Evolutionary conservation across 2,113 vertebrate genomes (phyloP), one percentile per base, ranked within the genome.

Genomic region (Hylia prasina): DNA sequence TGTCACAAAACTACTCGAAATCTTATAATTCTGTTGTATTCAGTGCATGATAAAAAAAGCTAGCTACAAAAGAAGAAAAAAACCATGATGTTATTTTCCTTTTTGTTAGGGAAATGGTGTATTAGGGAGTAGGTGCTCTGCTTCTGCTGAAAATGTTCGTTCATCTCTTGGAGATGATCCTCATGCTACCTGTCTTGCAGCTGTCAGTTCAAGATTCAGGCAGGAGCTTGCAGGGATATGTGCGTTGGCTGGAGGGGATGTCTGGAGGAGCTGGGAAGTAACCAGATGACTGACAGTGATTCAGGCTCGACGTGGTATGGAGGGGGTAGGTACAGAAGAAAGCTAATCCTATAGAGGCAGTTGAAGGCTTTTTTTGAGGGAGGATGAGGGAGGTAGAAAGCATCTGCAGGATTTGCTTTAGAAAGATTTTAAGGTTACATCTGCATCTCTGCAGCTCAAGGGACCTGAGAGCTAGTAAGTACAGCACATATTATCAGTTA

Each of bases 241-340:
- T 89, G 87, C 14, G 13, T 39, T 87, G 81, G 81, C 89, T 94
- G 73, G 81, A 91, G 65, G 81, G 87, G 61, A 64, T 87, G 85
- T 92, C 94, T 96, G 92, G 71, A 87, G 79, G 75, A 89, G 45
- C 90, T 80, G 85, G 78, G 90, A 83, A 78, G 60, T 35, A 90
- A 90, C 86, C 44, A 24, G 60, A 25, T 92, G 94, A 96, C 72
- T 94, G 93, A 90, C 86, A 95, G 86, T 3, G 1, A 87, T 48
- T 80, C 86, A 56, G 88, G 60, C 48, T 77, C 57, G 48, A 88
- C 7, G 1, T 11, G 0, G 44, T 50, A 3, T 35, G 57, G 60
- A 83, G 66, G 30, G 70, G 76, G 72, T 78, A 81, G 86, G 89
- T 73, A 93, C 56, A 70, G 64, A 64, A 68, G 87, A 89, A 65